These are phyloP conservation scores for Actinernus sp. DNA, from an alignment of 92 coral and sea anemone genomes.

Conservation along the genomic window DNA sequence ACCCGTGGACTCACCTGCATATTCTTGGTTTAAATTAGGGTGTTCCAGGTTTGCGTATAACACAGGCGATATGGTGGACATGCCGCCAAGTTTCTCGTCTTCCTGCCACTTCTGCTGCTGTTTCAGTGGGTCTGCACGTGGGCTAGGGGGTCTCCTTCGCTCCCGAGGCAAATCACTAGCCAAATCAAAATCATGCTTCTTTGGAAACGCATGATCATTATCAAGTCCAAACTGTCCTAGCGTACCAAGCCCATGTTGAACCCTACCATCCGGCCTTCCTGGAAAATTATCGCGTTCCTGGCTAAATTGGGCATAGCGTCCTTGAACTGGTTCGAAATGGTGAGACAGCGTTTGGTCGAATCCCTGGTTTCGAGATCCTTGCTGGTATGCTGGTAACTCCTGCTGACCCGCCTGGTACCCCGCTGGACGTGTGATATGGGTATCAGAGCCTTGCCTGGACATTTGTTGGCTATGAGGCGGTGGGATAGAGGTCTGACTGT, in stretches of 20 bases:
- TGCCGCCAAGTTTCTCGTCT: conserved; percentile 97
- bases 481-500: conserved; percentile 9
- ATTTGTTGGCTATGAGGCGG: conserved; percentile 5
- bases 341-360: conserved; percentile 51
- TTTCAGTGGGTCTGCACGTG: conserved; percentile 94
- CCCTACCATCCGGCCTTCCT: conserved; percentile 15
- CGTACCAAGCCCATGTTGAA: conserved; percentile 22
- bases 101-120: conserved; percentile 99
- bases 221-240: conserved; percentile 49
- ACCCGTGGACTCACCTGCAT: conserved; percentile 90
- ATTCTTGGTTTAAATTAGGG: conserved; percentile 79
- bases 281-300: conserved; percentile 40
- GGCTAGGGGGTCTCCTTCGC: conserved; percentile 95
- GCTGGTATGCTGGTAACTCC: conserved; percentile 17
- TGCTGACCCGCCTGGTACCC: conserved; percentile 35
- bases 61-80: conserved; percentile 98
- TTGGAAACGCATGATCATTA: conserved; percentile 49
- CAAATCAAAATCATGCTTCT: conserved; percentile 69
- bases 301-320: conserved; percentile 18
- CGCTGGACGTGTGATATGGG: conserved; percentile 48
- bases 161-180: conserved; percentile 83
- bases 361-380: conserved; percentile 41
- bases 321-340: conserved; percentile 24
- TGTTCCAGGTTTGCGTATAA: conserved; percentile 94
- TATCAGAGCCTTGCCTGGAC: conserved; percentile 39